A percentile compares a stretch with the other conserved stretches of the same genome.
Conservation (phyloP, 2,113 vertebrate species). For the Sinocyclocheilus anophthalmus region DNA sequence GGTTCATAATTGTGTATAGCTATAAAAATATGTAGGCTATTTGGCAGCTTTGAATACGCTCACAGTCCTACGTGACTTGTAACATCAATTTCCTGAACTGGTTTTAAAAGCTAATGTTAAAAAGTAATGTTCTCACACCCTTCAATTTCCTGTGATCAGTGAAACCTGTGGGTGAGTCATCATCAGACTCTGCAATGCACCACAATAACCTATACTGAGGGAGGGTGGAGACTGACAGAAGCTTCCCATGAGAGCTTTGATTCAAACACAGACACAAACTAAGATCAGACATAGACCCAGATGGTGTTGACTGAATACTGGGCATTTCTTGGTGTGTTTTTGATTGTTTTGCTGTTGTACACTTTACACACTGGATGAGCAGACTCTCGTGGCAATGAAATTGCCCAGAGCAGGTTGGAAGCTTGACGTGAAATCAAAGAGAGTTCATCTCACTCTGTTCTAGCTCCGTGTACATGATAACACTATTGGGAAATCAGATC, state of each 20-base stretch:
- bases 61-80: background rate
- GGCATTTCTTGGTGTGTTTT: background rate
- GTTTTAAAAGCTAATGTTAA: background rate
- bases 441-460: background rate
- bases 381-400: background rate
- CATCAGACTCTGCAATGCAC: constrained; percentile 37
- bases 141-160: constrained; percentile 14
- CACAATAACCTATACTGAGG: constrained; percentile 18
- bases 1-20: background rate
- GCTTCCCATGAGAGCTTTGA: constrained; percentile 5
- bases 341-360: background rate
- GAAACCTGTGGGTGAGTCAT: constrained; percentile 30
- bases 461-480: background rate
- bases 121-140: background rate
- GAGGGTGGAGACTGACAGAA: constrained; percentile 28
- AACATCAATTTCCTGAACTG: background rate
- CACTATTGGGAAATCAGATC: background rate
- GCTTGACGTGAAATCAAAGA: background rate
- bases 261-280: background rate
- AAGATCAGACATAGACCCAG: background rate
- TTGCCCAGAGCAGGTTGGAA: background rate
- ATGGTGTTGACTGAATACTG: background rate
- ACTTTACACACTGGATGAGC: background rate
- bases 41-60: background rate
- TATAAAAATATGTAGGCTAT: background rate